Base-by-base conservation (phyloP, 2,888 invertebrate species). In the Melieria crassipennis region DNA sequence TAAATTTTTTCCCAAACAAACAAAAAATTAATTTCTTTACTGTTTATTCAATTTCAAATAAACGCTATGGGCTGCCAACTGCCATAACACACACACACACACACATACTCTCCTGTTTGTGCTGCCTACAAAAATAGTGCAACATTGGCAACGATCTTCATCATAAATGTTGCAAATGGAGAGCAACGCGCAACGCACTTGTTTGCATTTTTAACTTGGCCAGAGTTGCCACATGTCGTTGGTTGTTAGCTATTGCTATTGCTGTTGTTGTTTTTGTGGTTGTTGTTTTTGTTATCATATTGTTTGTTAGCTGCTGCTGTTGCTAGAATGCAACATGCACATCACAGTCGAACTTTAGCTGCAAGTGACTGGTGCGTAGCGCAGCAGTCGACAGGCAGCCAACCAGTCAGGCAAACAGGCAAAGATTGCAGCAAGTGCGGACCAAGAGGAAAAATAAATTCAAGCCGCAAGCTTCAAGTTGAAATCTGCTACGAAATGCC, bases 181-280 rank as follows among this genome's bases (percentile, higher is more conserved):
- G 30, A 30, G 1, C 30, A 30, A 30, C 30, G 30, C 30, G 30
- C 30, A 30, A 2, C 30, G 30, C 3, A 30, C 30, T 30, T 30
- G 30, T 30, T 30, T 30, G 30, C 30, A 30, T 30, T 30, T 30
- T 30, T 30, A 30, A 30, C 30, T 30, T 30, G 30, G 30, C 43
- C 58, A 50, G 60, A 43, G 67, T 58, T 74, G 65, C 45, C 56
- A 47, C 43, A 58, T 63, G 70, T 70, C 67, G 64, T 57, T 55
- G 48, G 48, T 9, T 47, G 9, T 10, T 62, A 52, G 46, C 52
- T 9, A 11, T 2, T 66, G n/a, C 61, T 66, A 16, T 5, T 55
- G 57, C 9, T 65, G 2, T n/a, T 57, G 65, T 11, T 56, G 55
- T 30, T 69, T 13, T 61, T 69, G 58, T 45, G 50, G 11, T 48